Evolutionary conservation across 2,888 invertebrate genomes (phyloP), one percentile per base, ranked within the genome.

Genomic region (Caenorhabditis sp.): DNA sequence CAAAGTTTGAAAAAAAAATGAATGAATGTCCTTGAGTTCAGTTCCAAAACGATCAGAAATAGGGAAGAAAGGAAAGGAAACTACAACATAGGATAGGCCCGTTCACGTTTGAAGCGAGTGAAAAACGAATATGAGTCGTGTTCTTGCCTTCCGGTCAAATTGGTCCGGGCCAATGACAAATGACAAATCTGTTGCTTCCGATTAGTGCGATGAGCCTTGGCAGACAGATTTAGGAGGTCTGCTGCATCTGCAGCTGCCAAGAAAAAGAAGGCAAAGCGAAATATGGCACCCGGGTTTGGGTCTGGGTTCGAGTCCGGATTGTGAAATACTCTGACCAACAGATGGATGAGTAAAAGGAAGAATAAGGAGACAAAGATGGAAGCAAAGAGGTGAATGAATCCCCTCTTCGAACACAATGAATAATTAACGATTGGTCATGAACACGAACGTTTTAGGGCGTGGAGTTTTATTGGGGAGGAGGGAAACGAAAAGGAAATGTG

Each of bases 391-490:
- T 71, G 71, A 67, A 72, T 79, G n/a, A n/a, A n/a, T n/a, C n/a
- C 70, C 40, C 47, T 68, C 28, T 70, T 79, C 70, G 53, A 79
- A 70, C 65, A 68, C 60, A 22, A 79, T 79, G 79, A 79, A 72
- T 79, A 67, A 79, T 79, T 79, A 79, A 79, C 55, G 79, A 71
- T 28, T 61, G 79, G 71, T 71, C 71, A 79, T 67, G 79, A 79
- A 79, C 65, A 71, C 50, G 37, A 35, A 51, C 58, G 50, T 67
- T 67, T 58, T 22, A 61, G 53, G 76, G 76, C 76, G 67, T 61
- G 20, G 47, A 67, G 76, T 67, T 76, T 76, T 67, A 76, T 67
- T 24, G 22, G 50, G 40, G 53, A 18, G 18, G 60, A 26, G 8
- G 18, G 72, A 35, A 9, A 32, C 32, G 32, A 9, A 9, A 32